Evolutionary conservation across 2,113 vertebrate species (phyloP).

Genomic region (Trogon melanurus): DNA sequence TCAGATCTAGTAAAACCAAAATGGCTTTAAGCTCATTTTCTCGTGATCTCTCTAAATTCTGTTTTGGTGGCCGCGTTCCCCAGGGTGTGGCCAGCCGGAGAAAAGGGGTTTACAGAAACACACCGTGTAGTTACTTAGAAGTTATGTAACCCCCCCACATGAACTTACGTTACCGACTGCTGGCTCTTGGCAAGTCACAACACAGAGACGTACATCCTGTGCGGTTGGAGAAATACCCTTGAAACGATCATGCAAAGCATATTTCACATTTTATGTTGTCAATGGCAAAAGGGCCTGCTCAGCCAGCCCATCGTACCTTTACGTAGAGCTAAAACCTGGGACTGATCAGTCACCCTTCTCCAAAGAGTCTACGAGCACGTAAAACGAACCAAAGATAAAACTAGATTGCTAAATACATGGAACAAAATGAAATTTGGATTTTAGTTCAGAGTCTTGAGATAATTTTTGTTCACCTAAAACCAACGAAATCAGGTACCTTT

Average conservation of each 20-base stretch:
- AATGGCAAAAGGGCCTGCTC: neutral
- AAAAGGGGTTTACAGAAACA: neutral
- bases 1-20: neutral
- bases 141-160: neutral
- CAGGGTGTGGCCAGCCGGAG: neutral
- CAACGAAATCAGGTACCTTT: neutral
- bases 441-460: neutral
- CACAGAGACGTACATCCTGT: neutral
- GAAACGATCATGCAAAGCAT: neutral
- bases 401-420: neutral
- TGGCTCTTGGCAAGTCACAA: neutral
- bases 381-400: neutral
- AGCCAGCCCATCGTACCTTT: neutral
- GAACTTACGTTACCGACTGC: neutral
- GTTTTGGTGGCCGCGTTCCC: neutral
- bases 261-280: neutral
- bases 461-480: neutral
- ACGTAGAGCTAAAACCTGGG: neutral
- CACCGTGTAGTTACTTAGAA: neutral
- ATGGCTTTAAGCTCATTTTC: neutral
- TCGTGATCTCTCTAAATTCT: neutral
- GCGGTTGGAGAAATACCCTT: neutral
- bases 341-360: neutral
- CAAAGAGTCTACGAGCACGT: neutral
- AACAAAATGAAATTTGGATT: neutral